Percentiles rank a stretch among this genome's conserved stretches.
Conservation (phyloP, 2,888 invertebrate species). For the Omphaloscelis lunosa region DNA sequence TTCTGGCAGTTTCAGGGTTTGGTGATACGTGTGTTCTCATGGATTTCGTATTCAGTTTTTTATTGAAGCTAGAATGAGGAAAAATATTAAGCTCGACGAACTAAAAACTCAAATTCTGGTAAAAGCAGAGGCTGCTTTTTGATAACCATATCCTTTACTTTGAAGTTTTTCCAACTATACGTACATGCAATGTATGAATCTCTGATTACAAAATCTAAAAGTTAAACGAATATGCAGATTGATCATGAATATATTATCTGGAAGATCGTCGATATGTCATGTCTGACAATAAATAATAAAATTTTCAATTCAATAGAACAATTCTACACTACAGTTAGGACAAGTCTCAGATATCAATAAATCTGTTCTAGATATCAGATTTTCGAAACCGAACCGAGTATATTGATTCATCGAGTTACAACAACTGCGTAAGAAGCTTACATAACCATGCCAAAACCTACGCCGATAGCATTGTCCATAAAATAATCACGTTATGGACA, state of each 20-base stretch:
- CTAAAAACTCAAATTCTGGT: background rate
- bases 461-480: constrained; percentile 55
- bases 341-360: constrained; percentile 39
- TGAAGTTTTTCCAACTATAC: background rate
- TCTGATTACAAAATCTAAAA: background rate
- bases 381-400: constrained; percentile 53
- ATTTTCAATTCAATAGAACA: background rate
- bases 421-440: constrained; percentile 41
- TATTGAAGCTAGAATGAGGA: background rate
- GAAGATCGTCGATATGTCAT: background rate
- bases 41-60: constrained; percentile 1
- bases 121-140: background rate
- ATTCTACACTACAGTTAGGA: constrained; percentile 10
- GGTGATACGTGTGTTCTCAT: constrained; percentile 17
- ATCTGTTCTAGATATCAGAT: constrained; percentile 61
- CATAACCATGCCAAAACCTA: constrained; percentile 49
- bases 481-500: constrained; percentile 54
- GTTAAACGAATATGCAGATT: background rate
- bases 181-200: background rate
- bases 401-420: constrained; percentile 57
- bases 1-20: constrained; percentile 27
- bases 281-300: background rate
- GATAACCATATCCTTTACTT: background rate
- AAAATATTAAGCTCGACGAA: background rate
- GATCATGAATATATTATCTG: background rate